phyloP scores from a whole-genome alignment of 2,888 invertebrate species.

The Terebella lapidaria region DNA sequence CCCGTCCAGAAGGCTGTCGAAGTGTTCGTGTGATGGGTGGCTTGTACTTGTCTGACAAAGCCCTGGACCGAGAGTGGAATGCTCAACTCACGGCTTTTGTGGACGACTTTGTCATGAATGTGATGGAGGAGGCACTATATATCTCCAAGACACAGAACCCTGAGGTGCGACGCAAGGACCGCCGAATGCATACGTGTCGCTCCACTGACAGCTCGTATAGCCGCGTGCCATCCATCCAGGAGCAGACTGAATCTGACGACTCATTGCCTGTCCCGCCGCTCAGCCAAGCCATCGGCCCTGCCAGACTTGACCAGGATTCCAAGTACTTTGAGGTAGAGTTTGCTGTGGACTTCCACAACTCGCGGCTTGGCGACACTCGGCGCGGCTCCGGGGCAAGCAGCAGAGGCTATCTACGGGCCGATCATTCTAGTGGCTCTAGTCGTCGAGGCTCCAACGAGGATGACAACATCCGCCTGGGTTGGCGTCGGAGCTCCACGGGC shows the following conservation, averaged over 20 bases:
- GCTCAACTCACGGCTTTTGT: slow-evolving; percentile 7
- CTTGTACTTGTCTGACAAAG: not conserved
- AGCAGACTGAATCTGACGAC: not conserved
- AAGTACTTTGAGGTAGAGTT: slow-evolving; percentile 4
- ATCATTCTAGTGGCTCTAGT: not conserved
- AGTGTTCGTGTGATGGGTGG: not conserved
- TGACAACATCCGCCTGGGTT: not conserved
- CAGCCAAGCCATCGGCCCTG: not conserved
- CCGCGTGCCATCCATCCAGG: not conserved
- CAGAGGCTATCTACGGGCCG: not conserved
- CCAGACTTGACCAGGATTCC: not conserved
- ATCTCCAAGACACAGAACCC: not conserved
- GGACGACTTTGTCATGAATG: slow-evolving; percentile 10
- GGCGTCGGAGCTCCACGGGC: slow-evolving; percentile 29
- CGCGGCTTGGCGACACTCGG: not conserved
- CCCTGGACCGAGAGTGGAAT: slow-evolving; percentile 4
- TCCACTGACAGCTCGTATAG: not conserved
- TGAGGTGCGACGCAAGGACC: not conserved
- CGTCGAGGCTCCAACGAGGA: slow-evolving; percentile 3
- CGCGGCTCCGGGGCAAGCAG: not conserved
- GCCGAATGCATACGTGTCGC: not conserved
- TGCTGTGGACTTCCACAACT: not conserved
- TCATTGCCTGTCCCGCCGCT: not conserved
- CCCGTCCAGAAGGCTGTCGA: not conserved
- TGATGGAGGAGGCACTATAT: slow-evolving; percentile 10